These are phyloP conservation scores for Cossypha caffra DNA, from an alignment of 2,797 vertebrate genomes.

Conservation along the genomic window DNA sequence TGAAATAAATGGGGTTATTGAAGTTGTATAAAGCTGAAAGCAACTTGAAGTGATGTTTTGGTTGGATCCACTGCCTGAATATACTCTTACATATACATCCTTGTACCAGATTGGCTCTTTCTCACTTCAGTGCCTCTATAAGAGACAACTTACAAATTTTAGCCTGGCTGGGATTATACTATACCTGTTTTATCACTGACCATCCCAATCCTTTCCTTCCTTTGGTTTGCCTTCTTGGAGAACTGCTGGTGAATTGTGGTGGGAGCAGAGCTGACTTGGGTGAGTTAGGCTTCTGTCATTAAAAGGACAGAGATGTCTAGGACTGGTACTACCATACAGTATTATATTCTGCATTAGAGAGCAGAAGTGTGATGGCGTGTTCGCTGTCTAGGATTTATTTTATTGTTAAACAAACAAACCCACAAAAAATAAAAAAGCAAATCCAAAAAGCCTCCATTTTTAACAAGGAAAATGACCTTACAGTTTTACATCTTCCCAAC, in stretches of 20 bases:
- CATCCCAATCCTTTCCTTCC: background rate
- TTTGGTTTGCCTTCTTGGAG: background rate
- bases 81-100: background rate
- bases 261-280: background rate
- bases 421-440: background rate
- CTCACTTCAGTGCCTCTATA: background rate
- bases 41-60: background rate
- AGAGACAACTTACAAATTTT: background rate
- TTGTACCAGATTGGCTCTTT: background rate
- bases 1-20: background rate
- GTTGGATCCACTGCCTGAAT: background rate
- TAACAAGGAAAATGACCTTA: background rate
- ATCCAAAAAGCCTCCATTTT: background rate
- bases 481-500: background rate
- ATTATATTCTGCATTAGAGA: background rate
- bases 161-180: background rate
- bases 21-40: background rate
- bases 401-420: background rate
- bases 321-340: background rate
- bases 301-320: background rate
- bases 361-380: background rate
- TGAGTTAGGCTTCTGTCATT: background rate
- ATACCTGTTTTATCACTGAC: background rate
- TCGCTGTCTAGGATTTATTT: background rate
- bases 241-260: background rate